Evolutionary conservation across 2,888 invertebrate species (phyloP).

Genomic region (Pollenia amentaria): DNA sequence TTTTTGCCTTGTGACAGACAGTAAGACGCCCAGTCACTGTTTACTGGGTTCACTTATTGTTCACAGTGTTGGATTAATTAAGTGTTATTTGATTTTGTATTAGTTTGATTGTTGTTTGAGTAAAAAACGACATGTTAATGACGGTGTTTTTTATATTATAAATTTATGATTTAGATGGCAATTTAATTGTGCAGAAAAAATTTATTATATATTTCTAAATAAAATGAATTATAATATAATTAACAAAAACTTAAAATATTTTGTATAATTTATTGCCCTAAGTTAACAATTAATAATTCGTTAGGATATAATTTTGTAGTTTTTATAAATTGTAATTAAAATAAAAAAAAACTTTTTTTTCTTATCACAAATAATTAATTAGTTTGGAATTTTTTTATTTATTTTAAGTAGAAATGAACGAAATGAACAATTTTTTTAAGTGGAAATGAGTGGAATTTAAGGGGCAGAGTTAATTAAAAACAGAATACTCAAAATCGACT

Average conservation of each 20-base stretch:
- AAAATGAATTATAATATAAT: background rate
- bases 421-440: too few species aligned
- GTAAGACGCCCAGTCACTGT: too few species aligned
- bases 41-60: too few species aligned
- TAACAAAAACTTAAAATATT: background rate
- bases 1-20: too few species aligned
- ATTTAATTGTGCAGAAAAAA: background rate
- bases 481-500: too few species aligned
- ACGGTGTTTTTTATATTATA: background rate
- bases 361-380: background rate
- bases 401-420: too few species aligned
- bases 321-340: conserved; percentile 1
- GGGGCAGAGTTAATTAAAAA: too few species aligned
- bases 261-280: conserved; percentile 17
- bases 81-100: background rate
- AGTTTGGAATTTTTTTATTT: background rate
- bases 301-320: background rate
- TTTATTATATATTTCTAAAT: background rate
- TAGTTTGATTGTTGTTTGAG: background rate
- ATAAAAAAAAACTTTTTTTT: background rate
- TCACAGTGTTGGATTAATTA: too few species aligned
- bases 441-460: too few species aligned
- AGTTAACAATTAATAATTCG: conserved; percentile 19
- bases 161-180: conserved; percentile 10
- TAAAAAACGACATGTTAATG: background rate